Evolutionary conservation across 2,113 vertebrate genomes (phyloP).

Genomic region (Lycaon pictus): DNA sequence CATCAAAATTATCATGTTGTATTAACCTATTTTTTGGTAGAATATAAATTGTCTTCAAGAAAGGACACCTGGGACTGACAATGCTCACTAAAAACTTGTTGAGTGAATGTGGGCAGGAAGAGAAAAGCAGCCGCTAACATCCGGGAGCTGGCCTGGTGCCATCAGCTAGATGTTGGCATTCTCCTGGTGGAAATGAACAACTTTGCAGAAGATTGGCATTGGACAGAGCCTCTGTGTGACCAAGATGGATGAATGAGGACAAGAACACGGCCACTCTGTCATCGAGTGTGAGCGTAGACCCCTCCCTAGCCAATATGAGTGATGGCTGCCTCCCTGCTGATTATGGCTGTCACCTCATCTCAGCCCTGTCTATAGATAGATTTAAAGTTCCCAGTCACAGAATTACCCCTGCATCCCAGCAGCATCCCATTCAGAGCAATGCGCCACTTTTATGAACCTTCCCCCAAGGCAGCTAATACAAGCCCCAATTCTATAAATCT

Average conservation of each 20-base stretch:
- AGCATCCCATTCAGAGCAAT: neutral
- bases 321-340: neutral
- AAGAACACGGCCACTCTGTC: accelerated
- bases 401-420: neutral
- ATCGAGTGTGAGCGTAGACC: neutral
- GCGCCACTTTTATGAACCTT: neutral
- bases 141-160: neutral
- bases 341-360: accelerated
- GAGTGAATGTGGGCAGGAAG: neutral
- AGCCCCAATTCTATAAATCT: neutral
- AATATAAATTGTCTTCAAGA: neutral
- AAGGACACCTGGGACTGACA: neutral
- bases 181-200: neutral
- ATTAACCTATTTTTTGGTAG: neutral
- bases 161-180: accelerated
- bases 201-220: neutral
- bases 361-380: accelerated
- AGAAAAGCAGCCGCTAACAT: neutral
- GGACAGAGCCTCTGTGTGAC: neutral
- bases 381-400: neutral
- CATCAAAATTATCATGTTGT: neutral
- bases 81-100: neutral
- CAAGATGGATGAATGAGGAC: too few relatives aligned
- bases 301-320: neutral
- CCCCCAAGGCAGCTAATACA: neutral